Conservation (phyloP, 2,113 vertebrate genomes). For the Oceanodroma tethys region DNA sequence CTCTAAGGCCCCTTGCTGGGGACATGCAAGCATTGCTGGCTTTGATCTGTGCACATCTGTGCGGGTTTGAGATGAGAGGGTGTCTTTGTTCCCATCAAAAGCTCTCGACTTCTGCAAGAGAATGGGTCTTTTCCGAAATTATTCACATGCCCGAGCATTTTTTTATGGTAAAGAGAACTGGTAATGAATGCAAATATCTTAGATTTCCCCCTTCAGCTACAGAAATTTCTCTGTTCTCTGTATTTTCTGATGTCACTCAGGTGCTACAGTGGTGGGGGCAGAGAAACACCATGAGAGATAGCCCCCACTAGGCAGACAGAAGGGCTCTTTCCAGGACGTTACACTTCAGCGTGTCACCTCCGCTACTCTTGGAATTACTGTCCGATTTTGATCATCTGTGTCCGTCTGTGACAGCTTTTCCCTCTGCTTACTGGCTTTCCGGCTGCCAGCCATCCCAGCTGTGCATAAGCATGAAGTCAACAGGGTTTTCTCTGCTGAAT, state of each 20-base stretch:
- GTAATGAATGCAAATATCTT: neutral
- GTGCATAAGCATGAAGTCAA: neutral
- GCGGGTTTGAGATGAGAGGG: neutral
- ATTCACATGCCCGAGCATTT: neutral
- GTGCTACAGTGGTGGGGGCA: neutral
- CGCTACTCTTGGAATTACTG: neutral
- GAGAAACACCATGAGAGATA: neutral
- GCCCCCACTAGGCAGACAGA: neutral
- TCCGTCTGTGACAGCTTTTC: slow-evolving; percentile 14
- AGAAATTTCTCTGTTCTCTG: neutral
- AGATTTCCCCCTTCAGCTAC: neutral
- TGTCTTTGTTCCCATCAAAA: slow-evolving; percentile 12
- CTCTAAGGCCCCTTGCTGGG: neutral
- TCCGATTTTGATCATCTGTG: neutral
- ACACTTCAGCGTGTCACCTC: neutral
- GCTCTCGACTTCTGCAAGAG: neutral
- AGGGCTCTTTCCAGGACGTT: slow-evolving; percentile 42
- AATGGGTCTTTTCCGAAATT: neutral
- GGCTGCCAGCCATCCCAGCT: neutral
- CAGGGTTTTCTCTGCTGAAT: neutral
- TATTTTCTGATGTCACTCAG: neutral
- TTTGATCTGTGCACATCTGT: neutral
- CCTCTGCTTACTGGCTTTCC: neutral
- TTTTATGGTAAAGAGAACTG: neutral
- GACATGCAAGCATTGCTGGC: neutral